Percentiles rank a stretch among this genome's conserved stretches.
phyloP scores from a whole-genome alignment of 2,888 invertebrate genomes.

The Melieria crassipennis region DNA sequence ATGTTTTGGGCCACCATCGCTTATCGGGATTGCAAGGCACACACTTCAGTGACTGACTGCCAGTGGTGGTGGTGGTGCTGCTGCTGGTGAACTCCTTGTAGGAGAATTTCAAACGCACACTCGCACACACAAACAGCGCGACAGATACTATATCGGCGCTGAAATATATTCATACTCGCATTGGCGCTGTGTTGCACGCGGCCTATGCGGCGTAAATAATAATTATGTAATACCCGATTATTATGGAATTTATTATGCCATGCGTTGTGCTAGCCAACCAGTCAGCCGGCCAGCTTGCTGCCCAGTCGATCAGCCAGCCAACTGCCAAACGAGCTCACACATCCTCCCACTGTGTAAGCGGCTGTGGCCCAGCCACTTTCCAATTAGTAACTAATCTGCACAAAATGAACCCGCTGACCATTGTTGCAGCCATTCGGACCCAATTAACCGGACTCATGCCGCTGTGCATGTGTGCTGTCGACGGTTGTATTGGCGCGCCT shows the following conservation, averaged over 20 bases:
- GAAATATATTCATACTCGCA: slow-evolving; percentile 7
- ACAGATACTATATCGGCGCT: not conserved
- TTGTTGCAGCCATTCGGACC: too few species aligned
- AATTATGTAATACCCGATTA: slow-evolving; percentile 42
- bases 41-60: not conserved
- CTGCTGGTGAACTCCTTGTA: not conserved
- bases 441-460: too few species aligned
- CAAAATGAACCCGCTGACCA: too few species aligned
- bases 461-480: too few species aligned
- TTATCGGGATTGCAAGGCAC: slow-evolving; percentile 10
- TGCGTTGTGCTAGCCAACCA: slow-evolving; percentile 22
- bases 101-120: not conserved
- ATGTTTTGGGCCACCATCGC: slow-evolving; percentile 27
- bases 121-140: not conserved
- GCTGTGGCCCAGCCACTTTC: not conserved
- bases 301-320: not conserved
- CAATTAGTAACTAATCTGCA: too few species aligned
- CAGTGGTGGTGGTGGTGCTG: not conserved
- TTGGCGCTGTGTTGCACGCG: not conserved
- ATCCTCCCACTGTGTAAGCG: not conserved
- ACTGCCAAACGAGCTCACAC: slow-evolving; percentile 26
- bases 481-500: too few species aligned
- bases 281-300: slow-evolving; percentile 16
- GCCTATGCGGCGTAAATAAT: slow-evolving; percentile 31
- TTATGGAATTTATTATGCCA: slow-evolving; percentile 39